Percentiles rank a stretch among this genome's conserved stretches.
Evolutionary conservation across 2,888 invertebrate species (phyloP).

Genomic region (Pachydiplax longipennis): DNA sequence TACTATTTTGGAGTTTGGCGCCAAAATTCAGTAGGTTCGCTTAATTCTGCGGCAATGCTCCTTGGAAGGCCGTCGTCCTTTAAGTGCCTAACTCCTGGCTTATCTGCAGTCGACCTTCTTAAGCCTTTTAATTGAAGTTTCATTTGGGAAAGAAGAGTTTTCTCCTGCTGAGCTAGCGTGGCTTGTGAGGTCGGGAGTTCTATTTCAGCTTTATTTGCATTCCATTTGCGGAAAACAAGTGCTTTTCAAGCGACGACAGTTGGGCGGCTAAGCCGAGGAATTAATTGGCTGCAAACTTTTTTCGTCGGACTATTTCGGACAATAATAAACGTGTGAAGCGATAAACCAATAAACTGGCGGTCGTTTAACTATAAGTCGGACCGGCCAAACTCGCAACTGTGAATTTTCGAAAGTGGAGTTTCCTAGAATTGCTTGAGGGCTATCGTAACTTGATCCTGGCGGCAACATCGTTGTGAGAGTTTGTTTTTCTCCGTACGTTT

Average conservation of each 20-base stretch:
- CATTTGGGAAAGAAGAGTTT: neutral
- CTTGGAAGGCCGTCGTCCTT: neutral
- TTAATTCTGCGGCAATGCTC: neutral
- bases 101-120: neutral
- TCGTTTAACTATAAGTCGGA: neutral
- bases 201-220: neutral
- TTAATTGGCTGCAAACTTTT: neutral
- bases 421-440: too few species aligned
- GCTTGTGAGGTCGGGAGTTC: neutral
- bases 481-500: too few species aligned
- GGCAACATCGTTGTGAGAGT: too few species aligned
- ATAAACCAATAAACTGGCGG: neutral
- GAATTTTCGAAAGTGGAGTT: too few species aligned
- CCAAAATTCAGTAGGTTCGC: neutral
- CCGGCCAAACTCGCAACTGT: neutral
- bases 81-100: too few species aligned
- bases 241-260: neutral
- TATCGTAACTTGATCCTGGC: too few species aligned
- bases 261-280: neutral
- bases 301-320: neutral
- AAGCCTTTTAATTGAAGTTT: neutral
- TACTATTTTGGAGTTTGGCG: too few species aligned
- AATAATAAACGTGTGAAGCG: neutral
- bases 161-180: neutral
- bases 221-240: neutral